Evolutionary conservation across 2,797 vertebrate genomes (phyloP), one percentile per base, ranked within the genome.

Genomic region (Smutsia temminckii): DNA sequence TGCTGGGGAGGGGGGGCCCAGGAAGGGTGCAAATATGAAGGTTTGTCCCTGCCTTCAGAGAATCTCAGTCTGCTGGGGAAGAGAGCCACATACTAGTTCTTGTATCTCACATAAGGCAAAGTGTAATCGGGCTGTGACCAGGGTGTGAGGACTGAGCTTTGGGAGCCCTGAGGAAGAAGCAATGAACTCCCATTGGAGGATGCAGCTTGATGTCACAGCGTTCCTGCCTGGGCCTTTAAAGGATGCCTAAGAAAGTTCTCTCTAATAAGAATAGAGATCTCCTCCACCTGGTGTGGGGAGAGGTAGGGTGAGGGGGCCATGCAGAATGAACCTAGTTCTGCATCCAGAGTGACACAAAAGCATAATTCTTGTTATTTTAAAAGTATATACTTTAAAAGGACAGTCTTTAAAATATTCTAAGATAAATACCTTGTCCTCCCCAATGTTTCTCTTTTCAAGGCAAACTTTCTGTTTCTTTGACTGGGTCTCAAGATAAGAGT

Each of bases 391-490:
- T 46, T 46, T 46, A 46, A 46, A 46, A 12, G 0, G 23, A 42
- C 6, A 29, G 9, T 55, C 49, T 92, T 80, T 71, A 93, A 95
- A 68, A 85, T 57, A 63, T 25, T 80, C 81, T 81, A 55, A 37
- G 72, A 34, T 78, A 86, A 66, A 42, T n/a, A 78, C 23, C n/a
- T 78, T 29, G 75, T 78, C 63, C 53, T 77, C 55, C 69, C 46
- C 34, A 16, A 13, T 74, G 57, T 84, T 85, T 80, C 88, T 96
- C 51, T 78, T 64, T 89, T 49, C 40, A 85, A 59, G 57, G 59
- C 69, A 94, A 75, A 83, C 25, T 61, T 80, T 92, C 61, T 93
- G 46, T 94, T 93, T 91, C 34, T 63, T 66, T 71, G 40, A 78
- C n/a, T 59, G 75, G 40, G 71, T 86, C 77, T 86, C 77, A 81